phyloP scores from a whole-genome alignment of 2,888 invertebrate genomes.

The Lasioglossum villosulum region DNA sequence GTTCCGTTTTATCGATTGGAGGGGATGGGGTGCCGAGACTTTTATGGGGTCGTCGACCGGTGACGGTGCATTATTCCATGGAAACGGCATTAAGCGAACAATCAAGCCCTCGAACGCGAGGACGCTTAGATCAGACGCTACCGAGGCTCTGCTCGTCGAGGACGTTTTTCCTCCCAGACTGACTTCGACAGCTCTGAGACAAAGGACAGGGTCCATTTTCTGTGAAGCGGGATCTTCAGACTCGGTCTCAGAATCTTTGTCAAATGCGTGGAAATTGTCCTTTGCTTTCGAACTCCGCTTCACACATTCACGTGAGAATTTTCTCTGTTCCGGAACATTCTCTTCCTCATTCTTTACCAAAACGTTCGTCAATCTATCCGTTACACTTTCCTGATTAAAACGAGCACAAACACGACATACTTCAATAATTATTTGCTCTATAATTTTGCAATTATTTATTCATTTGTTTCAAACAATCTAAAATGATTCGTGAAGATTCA shows the following conservation, averaged over 20 bases:
- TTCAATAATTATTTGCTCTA: not conserved
- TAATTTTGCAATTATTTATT: not conserved
- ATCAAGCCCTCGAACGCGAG: conserved; percentile 53
- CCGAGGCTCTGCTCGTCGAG: conserved; percentile 27
- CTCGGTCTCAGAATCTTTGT: not conserved
- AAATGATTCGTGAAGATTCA: not conserved
- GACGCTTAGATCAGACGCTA: conserved; percentile 41
- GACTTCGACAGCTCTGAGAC: conserved; percentile 37
- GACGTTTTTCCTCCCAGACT: conserved; percentile 50
- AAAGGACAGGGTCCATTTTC: conserved; percentile 39
- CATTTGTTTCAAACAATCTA: not conserved
- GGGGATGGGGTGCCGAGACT: conserved; percentile 9
- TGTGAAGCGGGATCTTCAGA: not conserved
- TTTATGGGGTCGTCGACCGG: conserved; percentile 22
- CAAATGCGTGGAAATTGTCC: not conserved
- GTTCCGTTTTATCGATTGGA: conserved; percentile 21
- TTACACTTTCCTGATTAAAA: not conserved
- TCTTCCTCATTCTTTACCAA: not conserved
- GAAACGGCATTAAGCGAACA: conserved; percentile 57
- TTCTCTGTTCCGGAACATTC: not conserved
- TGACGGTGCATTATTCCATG: conserved; percentile 32
- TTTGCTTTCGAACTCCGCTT: not conserved
- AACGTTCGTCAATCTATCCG: not conserved
- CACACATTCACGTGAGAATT: not conserved
- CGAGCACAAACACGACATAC: not conserved